These are phyloP conservation scores for Coptotermes formosanus DNA, from an alignment of 1,140 invertebrate genomes.

Conservation along the genomic window DNA sequence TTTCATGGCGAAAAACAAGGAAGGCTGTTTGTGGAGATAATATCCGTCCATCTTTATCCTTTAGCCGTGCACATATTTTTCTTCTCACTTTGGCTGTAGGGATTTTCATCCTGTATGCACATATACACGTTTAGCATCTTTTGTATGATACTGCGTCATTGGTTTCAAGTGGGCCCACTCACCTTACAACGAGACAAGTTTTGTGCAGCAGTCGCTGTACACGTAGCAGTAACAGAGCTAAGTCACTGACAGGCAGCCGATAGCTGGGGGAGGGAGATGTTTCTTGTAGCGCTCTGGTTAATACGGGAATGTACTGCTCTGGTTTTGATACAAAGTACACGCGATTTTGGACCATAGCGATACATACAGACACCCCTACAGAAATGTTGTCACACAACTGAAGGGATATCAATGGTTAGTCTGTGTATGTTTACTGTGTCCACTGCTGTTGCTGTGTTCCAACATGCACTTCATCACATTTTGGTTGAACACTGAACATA, in stretches of 20 bases:
- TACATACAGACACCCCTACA: neutral
- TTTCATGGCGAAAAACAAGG: too few relatives aligned
- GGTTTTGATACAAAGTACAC: neutral
- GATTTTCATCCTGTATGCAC: too few relatives aligned
- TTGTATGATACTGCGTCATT: too few relatives aligned
- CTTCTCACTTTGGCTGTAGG: too few relatives aligned
- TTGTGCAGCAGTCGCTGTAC: too few relatives aligned
- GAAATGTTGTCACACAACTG: slow-evolving; percentile 12
- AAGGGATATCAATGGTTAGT: slow-evolving; percentile 6
- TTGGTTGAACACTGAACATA: neutral
- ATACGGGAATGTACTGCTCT: neutral
- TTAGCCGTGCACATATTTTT: too few relatives aligned
- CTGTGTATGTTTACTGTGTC: neutral
- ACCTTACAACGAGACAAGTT: too few relatives aligned
- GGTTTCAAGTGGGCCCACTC: too few relatives aligned
- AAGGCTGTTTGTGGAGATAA: too few relatives aligned
- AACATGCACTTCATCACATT: neutral
- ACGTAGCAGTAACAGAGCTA: neutral
- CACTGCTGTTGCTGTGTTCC: neutral
- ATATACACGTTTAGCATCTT: too few relatives aligned
- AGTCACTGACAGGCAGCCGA: neutral
- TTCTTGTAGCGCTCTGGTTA: neutral
- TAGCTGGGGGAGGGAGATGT: neutral
- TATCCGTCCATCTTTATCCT: too few relatives aligned
- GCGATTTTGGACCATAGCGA: neutral